Percentiles rank a stretch among this genome's conserved stretches.
Evolutionary conservation across 1,140 invertebrate species (phyloP).

Genomic region (Monomorium pharaonis): DNA sequence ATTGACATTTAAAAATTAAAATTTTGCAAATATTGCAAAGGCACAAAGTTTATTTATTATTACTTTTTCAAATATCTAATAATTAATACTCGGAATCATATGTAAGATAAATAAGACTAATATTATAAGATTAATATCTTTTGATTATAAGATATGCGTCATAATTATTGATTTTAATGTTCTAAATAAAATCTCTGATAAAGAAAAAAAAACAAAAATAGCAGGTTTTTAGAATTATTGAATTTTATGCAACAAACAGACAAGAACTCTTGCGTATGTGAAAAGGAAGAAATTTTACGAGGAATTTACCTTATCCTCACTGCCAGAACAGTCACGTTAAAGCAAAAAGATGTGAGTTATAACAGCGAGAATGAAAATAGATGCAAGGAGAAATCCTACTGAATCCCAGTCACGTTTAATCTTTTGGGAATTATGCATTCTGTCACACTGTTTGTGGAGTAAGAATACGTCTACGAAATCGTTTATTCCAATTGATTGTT

Average conservation of each 20-base stretch:
- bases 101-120: background rate
- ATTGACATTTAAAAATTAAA: background rate
- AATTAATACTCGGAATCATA: background rate
- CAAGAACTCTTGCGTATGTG: background rate
- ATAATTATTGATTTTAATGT: background rate
- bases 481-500: background rate
- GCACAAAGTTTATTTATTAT: background rate
- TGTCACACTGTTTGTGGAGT: background rate
- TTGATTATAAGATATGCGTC: background rate
- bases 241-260: background rate
- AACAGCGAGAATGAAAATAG: background rate
- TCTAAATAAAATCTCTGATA: background rate
- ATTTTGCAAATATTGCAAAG: background rate
- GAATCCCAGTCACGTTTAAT: slow-evolving; percentile 25
- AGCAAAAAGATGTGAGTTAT: background rate
- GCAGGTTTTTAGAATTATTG: background rate
- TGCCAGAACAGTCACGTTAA: background rate
- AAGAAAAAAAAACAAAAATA: background rate
- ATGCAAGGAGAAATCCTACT: background rate
- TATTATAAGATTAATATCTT: background rate
- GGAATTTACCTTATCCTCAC: slow-evolving; percentile 1
- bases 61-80: background rate
- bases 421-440: slow-evolving; percentile 11
- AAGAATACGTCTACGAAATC: background rate
- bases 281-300: background rate